Percentiles rank a stretch among this genome's conserved stretches.
Evolutionary conservation across 2,113 vertebrate species (phyloP).

Genomic region (Dasyprocta punctata): DNA sequence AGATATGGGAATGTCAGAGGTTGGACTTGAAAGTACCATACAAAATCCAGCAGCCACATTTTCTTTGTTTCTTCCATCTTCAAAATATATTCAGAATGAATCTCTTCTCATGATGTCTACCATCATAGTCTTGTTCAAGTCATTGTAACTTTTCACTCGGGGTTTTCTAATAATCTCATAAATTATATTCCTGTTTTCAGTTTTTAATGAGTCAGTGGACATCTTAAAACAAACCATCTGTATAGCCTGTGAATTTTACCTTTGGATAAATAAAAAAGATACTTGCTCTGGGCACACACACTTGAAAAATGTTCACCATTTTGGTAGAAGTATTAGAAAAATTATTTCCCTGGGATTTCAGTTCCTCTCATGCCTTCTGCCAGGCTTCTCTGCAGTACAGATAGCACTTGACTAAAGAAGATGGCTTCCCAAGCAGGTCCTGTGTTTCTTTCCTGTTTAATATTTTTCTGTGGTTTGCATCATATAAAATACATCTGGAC

Average conservation of each 20-base stretch:
- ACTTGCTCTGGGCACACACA: background rate
- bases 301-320: background rate
- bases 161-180: constrained; percentile 33
- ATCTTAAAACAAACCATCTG: constrained; percentile 35
- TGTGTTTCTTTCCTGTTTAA: background rate
- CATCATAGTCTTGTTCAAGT: background rate
- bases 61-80: background rate
- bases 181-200: background rate
- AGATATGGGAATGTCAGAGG: background rate
- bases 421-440: background rate
- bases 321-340: constrained; percentile 30
- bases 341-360: background rate
- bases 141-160: background rate
- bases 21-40: background rate
- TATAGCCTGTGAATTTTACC: background rate
- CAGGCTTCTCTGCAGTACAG: background rate
- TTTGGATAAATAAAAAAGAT: constrained; percentile 29
- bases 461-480: background rate
- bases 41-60: background rate
- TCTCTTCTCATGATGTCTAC: background rate
- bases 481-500: background rate
- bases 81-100: background rate
- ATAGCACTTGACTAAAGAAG: background rate
- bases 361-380: background rate
- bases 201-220: background rate